phyloP scores from a whole-genome alignment of 2,888 invertebrate genomes.

The Julus scandinavius region DNA sequence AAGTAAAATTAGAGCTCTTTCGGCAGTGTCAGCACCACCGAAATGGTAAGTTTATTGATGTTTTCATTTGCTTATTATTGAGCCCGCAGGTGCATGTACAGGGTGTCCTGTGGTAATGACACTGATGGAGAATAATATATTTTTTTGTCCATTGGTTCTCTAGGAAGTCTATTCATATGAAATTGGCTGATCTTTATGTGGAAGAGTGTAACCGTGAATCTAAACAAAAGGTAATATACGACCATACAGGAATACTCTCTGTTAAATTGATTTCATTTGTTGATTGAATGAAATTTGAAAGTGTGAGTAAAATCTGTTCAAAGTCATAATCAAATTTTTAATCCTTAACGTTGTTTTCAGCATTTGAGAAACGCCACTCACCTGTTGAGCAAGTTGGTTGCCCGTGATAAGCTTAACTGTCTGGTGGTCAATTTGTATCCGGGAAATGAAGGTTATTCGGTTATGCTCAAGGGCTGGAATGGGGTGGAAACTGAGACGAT shows the following conservation, averaged over 20 bases:
- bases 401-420: slow-evolving; percentile 86
- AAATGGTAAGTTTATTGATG: slow-evolving; percentile 50
- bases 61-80: background rate
- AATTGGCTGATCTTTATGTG: slow-evolving; percentile 56
- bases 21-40: background rate
- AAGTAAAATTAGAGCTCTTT: slow-evolving; percentile 22
- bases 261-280: no score
- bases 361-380: slow-evolving; percentile 60
- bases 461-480: slow-evolving; percentile 66
- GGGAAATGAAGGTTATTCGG: slow-evolving; percentile 89
- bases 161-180: slow-evolving; percentile 58
- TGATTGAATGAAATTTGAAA: no score
- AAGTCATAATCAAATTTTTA: no score
- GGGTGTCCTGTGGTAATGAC: background rate
- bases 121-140: background rate
- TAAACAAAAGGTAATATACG: slow-evolving; percentile 52
- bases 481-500: slow-evolving; percentile 61
- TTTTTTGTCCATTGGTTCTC: background rate
- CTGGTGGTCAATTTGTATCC: slow-evolving; percentile 91
- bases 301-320: no score
- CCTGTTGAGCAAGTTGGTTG: slow-evolving; percentile 84
- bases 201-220: slow-evolving; percentile 56
- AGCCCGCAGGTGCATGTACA: background rate
- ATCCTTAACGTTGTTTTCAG: slow-evolving; percentile 55
- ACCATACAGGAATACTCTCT: background rate